Base-by-base conservation (phyloP, 1,140 invertebrate species). In the Manduca sexta region DNA sequence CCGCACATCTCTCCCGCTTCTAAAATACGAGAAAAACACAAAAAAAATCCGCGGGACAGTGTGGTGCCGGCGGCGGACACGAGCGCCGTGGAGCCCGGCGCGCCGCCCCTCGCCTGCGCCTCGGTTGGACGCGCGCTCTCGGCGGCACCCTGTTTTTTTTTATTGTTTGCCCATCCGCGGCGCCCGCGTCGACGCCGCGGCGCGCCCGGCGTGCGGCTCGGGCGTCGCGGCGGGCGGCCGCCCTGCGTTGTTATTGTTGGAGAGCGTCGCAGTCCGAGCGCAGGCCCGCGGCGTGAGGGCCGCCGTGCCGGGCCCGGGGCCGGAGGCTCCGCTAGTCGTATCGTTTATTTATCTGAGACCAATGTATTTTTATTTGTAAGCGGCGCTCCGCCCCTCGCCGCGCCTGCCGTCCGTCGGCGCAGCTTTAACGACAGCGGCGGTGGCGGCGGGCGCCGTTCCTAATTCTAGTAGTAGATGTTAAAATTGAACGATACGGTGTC, bases 291-390 rank as follows among this genome's bases (percentile, higher is more conserved):
- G 61, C 61, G 66, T 45, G 69, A 69, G 75, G 65, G 64, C 61
- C 69, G 57, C 43, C 39, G 60, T 45, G 74, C 46, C 64, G 21
- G 71, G 70, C 60, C 60, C 38, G 62, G 56, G 64, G 53, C 7
- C 46, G 59, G 56, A 15, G 37, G 45, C 39, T 60, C 69, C 73
- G 31, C 74, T 74, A 74, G 72, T 74, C 74, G 78, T 78, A 80
- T 80, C 71, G 76, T 71, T 80, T 80, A 81, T 81, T 84, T 81
- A 84, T 74, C 73, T 72, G 74, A 75, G 80, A 84, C 76, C 75
- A 81, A 81, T 75, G 74, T 79, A 74, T 80, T 75, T 50, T 79
- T 75, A 78, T 81, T 78, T 80, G 71, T 70, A 52, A 62, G 56
- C 67, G 64, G 40, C 54, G 60, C 39, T 59, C 57, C 49, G 47